phyloP scores from a whole-genome alignment of 2,797 vertebrate genomes.

The Astyanax mexicanus region DNA sequence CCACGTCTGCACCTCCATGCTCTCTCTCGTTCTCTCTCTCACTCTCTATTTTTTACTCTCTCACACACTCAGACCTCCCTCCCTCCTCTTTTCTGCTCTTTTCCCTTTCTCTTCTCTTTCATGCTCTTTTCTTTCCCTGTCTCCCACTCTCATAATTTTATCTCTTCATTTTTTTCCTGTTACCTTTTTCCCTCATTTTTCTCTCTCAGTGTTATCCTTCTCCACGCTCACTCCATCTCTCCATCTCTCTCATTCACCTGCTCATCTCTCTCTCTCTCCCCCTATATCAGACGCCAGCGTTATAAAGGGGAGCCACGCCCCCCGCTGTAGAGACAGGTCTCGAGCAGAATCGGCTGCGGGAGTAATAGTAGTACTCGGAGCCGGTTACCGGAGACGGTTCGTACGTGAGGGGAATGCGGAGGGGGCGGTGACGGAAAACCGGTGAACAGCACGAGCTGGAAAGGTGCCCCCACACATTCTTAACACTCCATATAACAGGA shows the following conservation, averaged over 20 bases:
- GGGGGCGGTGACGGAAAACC: not conserved
- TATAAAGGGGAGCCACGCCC: slow-evolving; percentile 44
- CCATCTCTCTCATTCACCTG: too few species aligned
- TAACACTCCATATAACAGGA: too few species aligned
- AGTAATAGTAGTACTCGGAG: slow-evolving; percentile 10
- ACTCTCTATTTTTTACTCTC: too few species aligned
- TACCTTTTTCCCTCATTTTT: too few species aligned
- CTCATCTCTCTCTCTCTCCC: not conserved
- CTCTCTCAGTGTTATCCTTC: too few species aligned
- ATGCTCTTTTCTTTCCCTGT: not conserved
- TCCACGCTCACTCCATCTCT: not conserved
- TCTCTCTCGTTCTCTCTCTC: not conserved
- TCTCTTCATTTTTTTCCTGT: not conserved
- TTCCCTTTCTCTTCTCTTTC: too few species aligned
- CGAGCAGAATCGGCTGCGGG: slow-evolving; percentile 38
- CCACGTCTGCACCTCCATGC: slow-evolving; percentile 33
- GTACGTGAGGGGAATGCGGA: slow-evolving; percentile 41
- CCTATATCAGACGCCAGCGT: not conserved
- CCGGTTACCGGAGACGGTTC: slow-evolving; percentile 30
- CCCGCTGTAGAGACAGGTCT: slow-evolving; percentile 42
- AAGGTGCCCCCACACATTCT: too few species aligned
- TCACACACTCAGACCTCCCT: not conserved
- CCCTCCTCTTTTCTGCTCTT: not conserved
- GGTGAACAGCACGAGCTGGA: too few species aligned
- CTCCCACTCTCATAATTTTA: not conserved